Evolutionary conservation across 2,113 vertebrate genomes (phyloP).

Genomic region (Salvelinus fontinalis): DNA sequence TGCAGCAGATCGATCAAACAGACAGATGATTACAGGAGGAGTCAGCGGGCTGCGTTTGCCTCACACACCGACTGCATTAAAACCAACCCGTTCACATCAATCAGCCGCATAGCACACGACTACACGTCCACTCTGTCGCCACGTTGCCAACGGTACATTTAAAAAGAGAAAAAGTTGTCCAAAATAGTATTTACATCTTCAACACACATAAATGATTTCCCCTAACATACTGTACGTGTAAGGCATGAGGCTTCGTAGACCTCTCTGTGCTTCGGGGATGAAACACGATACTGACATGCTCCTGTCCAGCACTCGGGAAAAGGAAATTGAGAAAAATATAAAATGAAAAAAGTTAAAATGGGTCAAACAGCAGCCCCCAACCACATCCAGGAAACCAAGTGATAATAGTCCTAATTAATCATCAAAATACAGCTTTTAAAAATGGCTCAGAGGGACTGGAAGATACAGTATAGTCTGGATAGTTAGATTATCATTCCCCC

Average conservation of each 20-base stretch:
- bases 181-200: conserved; percentile 70
- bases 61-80: conserved; percentile 52
- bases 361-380: conserved; percentile 24
- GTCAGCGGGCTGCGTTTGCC: conserved; percentile 45
- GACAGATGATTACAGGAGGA: conserved; percentile 21
- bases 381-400: conserved; percentile 19
- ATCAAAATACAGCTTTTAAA: conserved; percentile 44
- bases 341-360: conserved; percentile 9
- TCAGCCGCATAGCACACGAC: conserved; percentile 26
- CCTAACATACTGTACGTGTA: conserved; percentile 61
- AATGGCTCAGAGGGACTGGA: conserved; percentile 54
- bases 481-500: conserved; percentile 16
- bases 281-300: conserved; percentile 38
- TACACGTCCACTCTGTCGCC: conserved; percentile 1
- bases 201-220: conserved; percentile 69
- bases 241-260: conserved; percentile 49
- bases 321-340: conserved; percentile 9
- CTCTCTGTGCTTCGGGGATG: conserved; percentile 44
- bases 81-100: conserved; percentile 43
- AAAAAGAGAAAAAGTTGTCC: conserved; percentile 31
- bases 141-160: conserved; percentile 53
- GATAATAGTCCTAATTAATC: conserved; percentile 48
- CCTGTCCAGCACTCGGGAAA: conserved; percentile 31
- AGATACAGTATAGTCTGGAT: conserved; percentile 47
- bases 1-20: conserved; percentile 51